phyloP scores from a whole-genome alignment of 2,888 invertebrate genomes.

The Spilosoma lubricipeda region DNA sequence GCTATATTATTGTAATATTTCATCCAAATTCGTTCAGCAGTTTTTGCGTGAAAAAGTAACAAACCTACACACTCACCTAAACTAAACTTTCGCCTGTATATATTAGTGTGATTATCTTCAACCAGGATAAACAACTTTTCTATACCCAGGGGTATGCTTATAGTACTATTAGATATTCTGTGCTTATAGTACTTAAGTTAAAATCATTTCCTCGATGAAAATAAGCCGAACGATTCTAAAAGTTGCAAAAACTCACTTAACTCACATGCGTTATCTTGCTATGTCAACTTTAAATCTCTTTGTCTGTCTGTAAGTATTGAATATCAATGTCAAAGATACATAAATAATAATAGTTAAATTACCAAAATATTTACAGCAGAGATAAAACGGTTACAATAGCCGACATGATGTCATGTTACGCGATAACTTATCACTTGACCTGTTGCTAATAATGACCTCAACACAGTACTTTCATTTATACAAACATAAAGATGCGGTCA shows the following conservation, averaged over 20 bases:
- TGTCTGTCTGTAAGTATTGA: neutral
- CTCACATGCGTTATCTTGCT: neutral
- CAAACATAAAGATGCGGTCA: conserved; percentile 1
- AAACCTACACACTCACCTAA: too few species aligned
- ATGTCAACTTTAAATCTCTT: neutral
- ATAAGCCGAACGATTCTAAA: neutral
- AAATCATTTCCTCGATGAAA: neutral
- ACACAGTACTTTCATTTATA: conserved; percentile 16
- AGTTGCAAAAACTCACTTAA: neutral
- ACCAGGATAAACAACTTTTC: neutral
- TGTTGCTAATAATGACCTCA: conserved; percentile 9
- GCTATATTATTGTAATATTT: too few species aligned
- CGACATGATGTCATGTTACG: conserved; percentile 13
- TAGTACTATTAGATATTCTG: too few species aligned
- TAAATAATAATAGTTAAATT: neutral
- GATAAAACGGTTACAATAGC: conserved; percentile 14
- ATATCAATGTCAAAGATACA: neutral
- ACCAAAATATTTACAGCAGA: neutral
- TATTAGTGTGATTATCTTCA: too few species aligned
- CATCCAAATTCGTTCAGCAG: too few species aligned
- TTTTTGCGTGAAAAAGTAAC: too few species aligned
- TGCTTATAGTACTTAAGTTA: too few species aligned
- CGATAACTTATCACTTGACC: conserved; percentile 22
- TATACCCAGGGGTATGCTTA: too few species aligned
- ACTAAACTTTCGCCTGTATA: too few species aligned